Conservation (phyloP, 1,140 invertebrate species). For the Protaetia brevitarsis region DNA sequence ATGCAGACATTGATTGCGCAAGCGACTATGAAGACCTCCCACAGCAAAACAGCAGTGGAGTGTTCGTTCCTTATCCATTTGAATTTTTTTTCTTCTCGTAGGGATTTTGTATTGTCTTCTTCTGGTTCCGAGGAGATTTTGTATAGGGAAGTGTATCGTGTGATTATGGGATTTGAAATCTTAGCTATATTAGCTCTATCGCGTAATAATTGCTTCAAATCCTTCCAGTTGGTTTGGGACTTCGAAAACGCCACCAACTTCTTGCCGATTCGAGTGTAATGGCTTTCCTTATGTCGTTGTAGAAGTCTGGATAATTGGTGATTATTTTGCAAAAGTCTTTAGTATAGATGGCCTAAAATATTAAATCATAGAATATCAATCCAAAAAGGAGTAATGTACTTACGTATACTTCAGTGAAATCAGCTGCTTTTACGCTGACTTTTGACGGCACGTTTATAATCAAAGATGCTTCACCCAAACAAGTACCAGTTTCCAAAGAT, state of each 20-base stretch:
- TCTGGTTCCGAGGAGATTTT: neutral
- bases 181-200: constrained; percentile 11
- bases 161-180: neutral
- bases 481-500: constrained; percentile 50
- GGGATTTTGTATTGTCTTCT: neutral
- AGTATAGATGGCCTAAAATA: constrained; percentile 27
- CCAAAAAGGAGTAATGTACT: neutral
- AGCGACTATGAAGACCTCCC: constrained; percentile 25
- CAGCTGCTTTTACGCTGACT: constrained; percentile 50
- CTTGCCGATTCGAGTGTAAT: constrained; percentile 24
- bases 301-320: constrained; percentile 23
- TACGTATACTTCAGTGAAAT: constrained; percentile 50
- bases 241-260: neutral
- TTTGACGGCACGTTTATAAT: constrained; percentile 51
- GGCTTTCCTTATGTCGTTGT: constrained; percentile 17
- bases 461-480: constrained; percentile 49
- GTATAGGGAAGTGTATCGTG: neutral
- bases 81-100: constrained; percentile 18
- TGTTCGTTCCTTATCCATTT: constrained; percentile 26
- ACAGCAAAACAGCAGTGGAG: constrained; percentile 12
- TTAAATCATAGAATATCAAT: neutral
- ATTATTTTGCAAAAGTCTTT: constrained; percentile 28
- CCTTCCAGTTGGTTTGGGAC: neutral
- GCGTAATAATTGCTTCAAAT: neutral
- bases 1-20: constrained; percentile 15